These are phyloP conservation scores for Distichodus sexfasciatus DNA, from an alignment of 2,797 vertebrate species.

Conservation along the genomic window DNA sequence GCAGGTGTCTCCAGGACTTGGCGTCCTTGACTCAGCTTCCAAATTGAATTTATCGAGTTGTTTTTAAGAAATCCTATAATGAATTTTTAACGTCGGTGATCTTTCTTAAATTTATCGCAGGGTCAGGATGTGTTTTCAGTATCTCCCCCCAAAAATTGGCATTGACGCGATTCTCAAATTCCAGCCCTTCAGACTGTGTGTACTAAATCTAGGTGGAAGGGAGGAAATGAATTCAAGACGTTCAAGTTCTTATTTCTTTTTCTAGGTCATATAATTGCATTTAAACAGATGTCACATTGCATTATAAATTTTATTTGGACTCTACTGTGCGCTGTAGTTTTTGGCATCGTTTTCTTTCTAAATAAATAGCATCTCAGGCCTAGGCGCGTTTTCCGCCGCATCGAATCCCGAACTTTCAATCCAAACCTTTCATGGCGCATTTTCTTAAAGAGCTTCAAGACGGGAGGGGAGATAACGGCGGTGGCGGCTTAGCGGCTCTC, in stretches of 20 bases:
- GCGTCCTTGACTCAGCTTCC: background rate
- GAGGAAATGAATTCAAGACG: slow-evolving; percentile 6
- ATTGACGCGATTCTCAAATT: background rate
- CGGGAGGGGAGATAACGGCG: slow-evolving; percentile 3
- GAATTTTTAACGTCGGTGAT: background rate
- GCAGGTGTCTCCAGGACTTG: too few species aligned
- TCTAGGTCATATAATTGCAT: slow-evolving; percentile 45
- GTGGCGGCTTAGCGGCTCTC: background rate
- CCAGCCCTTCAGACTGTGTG: background rate
- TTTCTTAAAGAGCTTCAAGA: background rate
- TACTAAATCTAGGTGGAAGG: background rate
- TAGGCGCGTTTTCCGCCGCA: background rate
- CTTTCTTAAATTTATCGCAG: too few species aligned
- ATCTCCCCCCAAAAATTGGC: too few species aligned
- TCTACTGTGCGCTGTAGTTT: slow-evolving; percentile 2
- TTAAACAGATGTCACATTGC: slow-evolving; percentile 29
- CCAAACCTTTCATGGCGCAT: background rate
- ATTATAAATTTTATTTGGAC: slow-evolving; percentile 30
- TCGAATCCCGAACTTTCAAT: background rate
- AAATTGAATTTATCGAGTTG: background rate
- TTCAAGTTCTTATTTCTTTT: slow-evolving; percentile 3
- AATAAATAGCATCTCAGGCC: slow-evolving; percentile 14
- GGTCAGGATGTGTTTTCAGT: too few species aligned
- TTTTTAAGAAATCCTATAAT: background rate
- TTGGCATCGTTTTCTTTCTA: slow-evolving; percentile 23